These are phyloP conservation scores for Drosophila pruinosa DNA, from an alignment of 1,140 invertebrate species.

Conservation along the genomic window DNA sequence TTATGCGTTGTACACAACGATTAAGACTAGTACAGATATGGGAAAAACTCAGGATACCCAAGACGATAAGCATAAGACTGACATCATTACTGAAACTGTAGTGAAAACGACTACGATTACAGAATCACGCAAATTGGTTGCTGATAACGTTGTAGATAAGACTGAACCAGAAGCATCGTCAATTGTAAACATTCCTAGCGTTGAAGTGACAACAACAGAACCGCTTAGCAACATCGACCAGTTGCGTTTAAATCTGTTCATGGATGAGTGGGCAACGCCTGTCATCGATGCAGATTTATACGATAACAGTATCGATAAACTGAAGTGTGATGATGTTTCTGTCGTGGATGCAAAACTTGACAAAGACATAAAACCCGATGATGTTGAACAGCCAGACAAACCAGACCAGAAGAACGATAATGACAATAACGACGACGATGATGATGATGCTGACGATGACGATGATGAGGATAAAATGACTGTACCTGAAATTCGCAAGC, in stretches of 20 bases:
- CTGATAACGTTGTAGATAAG: conserved; percentile 72
- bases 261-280: conserved; percentile 63
- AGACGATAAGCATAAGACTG: conserved; percentile 78
- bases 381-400: conserved; percentile 67
- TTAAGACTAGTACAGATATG: conserved; percentile 27
- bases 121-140: conserved; percentile 51
- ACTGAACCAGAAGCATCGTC: conserved; percentile 73
- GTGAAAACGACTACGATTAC: conserved; percentile 73
- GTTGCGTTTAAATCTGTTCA: conserved; percentile 61
- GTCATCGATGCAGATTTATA: conserved; percentile 42
- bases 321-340: conserved; percentile 41
- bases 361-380: conserved; percentile 73
- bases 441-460: conserved; percentile 70
- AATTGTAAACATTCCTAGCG: conserved; percentile 74
- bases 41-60: conserved; percentile 68
- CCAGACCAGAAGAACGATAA: conserved; percentile 51
- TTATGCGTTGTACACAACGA: conserved; percentile 39
- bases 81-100: conserved; percentile 78
- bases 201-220: conserved; percentile 34
- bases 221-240: conserved; percentile 47
- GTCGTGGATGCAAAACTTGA: conserved; percentile 49
- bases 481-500: conserved; percentile 80
- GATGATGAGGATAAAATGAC: conserved; percentile 78
- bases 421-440: conserved; percentile 82
- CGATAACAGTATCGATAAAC: conserved; percentile 38